Conservation (phyloP, 2,797 vertebrate genomes). For the Craterocephalus amniculus region DNA sequence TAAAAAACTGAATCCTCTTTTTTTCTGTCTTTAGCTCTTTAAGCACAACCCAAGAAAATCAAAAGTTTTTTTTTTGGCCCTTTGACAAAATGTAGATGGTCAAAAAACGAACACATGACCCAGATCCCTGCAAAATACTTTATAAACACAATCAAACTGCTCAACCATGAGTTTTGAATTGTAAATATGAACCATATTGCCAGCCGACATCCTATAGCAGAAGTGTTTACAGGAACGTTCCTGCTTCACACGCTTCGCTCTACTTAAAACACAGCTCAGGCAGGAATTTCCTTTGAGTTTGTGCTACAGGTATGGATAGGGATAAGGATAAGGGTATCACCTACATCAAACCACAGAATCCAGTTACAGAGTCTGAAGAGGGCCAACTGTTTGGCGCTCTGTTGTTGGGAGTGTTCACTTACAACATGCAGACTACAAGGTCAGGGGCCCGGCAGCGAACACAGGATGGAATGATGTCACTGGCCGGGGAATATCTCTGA, state of each 20-base stretch:
- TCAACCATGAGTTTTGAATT: slow-evolving; percentile 19
- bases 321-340: slow-evolving; percentile 50
- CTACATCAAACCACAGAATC: slow-evolving; percentile 48
- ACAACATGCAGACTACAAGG: slow-evolving; percentile 54
- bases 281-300: slow-evolving; percentile 29
- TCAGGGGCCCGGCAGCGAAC: slow-evolving; percentile 64
- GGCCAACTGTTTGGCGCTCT: slow-evolving; percentile 43
- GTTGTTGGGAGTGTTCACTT: slow-evolving; percentile 66
- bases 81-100: no score
- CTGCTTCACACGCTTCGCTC: slow-evolving; percentile 20
- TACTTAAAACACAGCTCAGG: slow-evolving; percentile 25
- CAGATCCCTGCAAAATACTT: slow-evolving; percentile 1
- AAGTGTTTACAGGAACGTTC: slow-evolving; percentile 45
- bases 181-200: slow-evolving; percentile 55
- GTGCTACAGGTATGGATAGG: slow-evolving; percentile 49
- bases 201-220: slow-evolving; percentile 18
- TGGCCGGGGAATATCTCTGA: slow-evolving; percentile 66
- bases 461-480: slow-evolving; percentile 76
- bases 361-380: slow-evolving; percentile 35
- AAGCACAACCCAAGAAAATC: no score
- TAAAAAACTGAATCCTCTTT: neutral
- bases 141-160: slow-evolving; percentile 32
- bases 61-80: no score
- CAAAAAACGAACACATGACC: neutral
- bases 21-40: neutral